Evolutionary conservation across 2,797 vertebrate species (phyloP).

Genomic region (Falco concolor): DNA sequence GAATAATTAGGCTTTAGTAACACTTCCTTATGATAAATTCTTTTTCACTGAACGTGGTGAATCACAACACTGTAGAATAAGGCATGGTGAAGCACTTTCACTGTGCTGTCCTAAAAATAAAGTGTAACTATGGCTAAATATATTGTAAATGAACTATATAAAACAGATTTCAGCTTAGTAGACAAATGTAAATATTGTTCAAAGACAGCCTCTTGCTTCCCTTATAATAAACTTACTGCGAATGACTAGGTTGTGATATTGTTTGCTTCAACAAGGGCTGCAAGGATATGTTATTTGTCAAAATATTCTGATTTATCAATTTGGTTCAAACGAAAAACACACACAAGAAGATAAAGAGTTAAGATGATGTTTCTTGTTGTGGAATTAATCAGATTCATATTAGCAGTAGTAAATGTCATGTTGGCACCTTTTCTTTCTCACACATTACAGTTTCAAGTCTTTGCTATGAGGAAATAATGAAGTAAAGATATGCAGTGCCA

Average conservation of each 20-base stretch:
- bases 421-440: slow-evolving; percentile 84
- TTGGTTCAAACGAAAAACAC: slow-evolving; percentile 18
- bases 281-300: neutral
- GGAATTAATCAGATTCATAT: slow-evolving; percentile 92
- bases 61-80: slow-evolving; percentile 24
- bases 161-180: slow-evolving; percentile 48
- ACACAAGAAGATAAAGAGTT: slow-evolving; percentile 75
- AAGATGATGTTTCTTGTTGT: slow-evolving; percentile 78
- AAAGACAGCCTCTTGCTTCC: slow-evolving; percentile 45
- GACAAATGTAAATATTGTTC: slow-evolving; percentile 65
- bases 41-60: slow-evolving; percentile 29
- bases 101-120: slow-evolving; percentile 58
- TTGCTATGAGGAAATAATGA: slow-evolving; percentile 89
- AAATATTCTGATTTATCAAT: slow-evolving; percentile 45
- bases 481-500: slow-evolving; percentile 92
- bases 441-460: slow-evolving; percentile 81
- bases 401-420: slow-evolving; percentile 89
- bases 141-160: slow-evolving; percentile 56
- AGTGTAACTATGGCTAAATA: slow-evolving; percentile 59
- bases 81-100: slow-evolving; percentile 28
- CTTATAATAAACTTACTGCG: slow-evolving; percentile 36
- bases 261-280: slow-evolving; percentile 40
- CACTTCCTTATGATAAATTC: neutral
- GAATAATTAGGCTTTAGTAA: slow-evolving; percentile 29
- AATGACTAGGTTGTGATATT: slow-evolving; percentile 45